These are phyloP conservation scores for Urocyon cinereoargenteus DNA, from an alignment of 2,797 vertebrate species.

Conservation along the genomic window DNA sequence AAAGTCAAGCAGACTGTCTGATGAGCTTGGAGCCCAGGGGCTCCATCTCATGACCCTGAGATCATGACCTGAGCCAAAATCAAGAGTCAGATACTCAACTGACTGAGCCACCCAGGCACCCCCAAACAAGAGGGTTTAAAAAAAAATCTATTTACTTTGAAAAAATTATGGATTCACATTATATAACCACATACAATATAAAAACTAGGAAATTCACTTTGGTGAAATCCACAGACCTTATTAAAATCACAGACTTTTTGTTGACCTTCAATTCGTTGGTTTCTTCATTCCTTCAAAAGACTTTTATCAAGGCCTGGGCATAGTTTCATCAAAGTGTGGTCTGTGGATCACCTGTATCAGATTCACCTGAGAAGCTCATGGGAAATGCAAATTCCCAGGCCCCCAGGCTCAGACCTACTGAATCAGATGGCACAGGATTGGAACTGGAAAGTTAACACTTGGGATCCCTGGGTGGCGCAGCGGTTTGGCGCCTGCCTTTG, in stretches of 20 bases:
- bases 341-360: neutral
- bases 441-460: neutral
- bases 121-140: neutral
- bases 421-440: neutral
- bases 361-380: neutral
- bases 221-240: neutral
- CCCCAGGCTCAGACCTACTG: neutral
- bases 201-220: neutral
- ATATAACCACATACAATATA: neutral
- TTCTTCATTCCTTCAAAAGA: constrained; percentile 34
- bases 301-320: neutral
- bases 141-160: neutral
- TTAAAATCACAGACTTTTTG: neutral
- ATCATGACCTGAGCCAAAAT: neutral
- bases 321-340: neutral
- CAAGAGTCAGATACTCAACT: neutral
- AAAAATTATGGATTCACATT: constrained; percentile 5
- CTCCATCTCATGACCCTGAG: neutral
- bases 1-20: neutral
- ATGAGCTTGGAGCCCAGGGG: neutral
- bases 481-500: too few species aligned
- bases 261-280: neutral
- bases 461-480: too few species aligned
- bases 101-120: neutral
- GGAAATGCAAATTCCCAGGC: neutral